Evolutionary conservation across 2,888 invertebrate species (phyloP).

Genomic region (Morpho deidamia): DNA sequence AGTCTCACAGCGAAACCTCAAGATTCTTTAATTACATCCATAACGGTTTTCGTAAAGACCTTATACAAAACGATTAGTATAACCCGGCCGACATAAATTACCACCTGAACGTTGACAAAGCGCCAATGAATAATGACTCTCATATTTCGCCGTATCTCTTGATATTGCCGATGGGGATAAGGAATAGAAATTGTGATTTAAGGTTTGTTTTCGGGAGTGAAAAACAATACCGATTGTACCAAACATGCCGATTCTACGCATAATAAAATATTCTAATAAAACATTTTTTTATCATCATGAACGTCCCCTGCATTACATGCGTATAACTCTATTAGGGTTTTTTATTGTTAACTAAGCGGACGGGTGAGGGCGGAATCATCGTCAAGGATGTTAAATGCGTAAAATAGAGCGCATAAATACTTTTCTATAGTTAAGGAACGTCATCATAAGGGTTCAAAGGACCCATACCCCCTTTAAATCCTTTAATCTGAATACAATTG

Average conservation of each 20-base stretch:
- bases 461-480: too few relatives aligned
- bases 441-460: too few relatives aligned
- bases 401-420: too few relatives aligned
- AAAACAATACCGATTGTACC: not conserved
- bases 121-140: conserved; percentile 57
- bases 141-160: conserved; percentile 69
- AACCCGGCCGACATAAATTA: conserved; percentile 58
- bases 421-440: too few relatives aligned
- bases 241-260: not conserved
- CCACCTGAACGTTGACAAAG: conserved; percentile 64
- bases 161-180: conserved; percentile 65
- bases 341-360: too few relatives aligned
- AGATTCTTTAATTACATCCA: not conserved
- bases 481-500: too few relatives aligned
- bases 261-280: too few relatives aligned
- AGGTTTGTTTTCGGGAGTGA: conserved; percentile 4
- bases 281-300: not conserved
- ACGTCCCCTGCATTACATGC: too few relatives aligned
- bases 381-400: too few relatives aligned
- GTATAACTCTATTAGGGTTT: too few relatives aligned
- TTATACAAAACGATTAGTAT: conserved; percentile 40
- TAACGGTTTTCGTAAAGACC: conserved; percentile 1
- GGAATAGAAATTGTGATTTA: conserved; percentile 52
- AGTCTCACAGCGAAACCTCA: too few relatives aligned
- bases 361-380: too few relatives aligned